These are phyloP conservation scores for Brachionus rubens DNA, from an alignment of 1,140 invertebrate species.

Conservation along the genomic window DNA sequence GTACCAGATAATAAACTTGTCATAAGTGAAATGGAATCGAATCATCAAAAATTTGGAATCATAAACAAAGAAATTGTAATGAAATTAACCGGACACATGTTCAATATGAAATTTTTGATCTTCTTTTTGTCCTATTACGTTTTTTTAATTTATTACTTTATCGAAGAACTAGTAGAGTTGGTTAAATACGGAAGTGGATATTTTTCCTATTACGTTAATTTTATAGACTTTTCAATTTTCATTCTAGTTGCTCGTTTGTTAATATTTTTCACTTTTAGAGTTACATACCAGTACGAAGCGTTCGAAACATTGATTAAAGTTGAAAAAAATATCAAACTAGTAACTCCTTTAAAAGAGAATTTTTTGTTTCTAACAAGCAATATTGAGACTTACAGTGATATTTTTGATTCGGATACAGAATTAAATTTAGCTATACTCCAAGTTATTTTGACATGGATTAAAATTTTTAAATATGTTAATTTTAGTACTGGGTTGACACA, in stretches of 20 bases:
- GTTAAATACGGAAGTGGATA: background rate
- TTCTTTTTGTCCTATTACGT: background rate
- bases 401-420: background rate
- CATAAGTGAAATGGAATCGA: background rate
- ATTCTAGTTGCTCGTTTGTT: background rate
- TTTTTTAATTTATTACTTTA: background rate
- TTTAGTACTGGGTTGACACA: constrained; percentile 8
- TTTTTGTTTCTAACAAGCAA: background rate
- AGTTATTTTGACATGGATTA: constrained; percentile 27
- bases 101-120: background rate
- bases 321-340: background rate
- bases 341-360: background rate
- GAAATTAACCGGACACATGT: background rate
- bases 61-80: too few relatives aligned
- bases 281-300: background rate
- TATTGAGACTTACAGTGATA: background rate
- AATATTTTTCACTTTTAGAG: background rate
- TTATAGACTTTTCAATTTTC: background rate
- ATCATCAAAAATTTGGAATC: too few relatives aligned
- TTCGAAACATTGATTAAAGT: background rate
- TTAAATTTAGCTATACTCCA: background rate
- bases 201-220: background rate
- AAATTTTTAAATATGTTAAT: constrained; percentile 36
- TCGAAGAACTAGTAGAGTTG: constrained; percentile 2
- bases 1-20: background rate